These are phyloP conservation scores for Sebastes cheni DNA, from an alignment of 2,797 vertebrate species.

Conservation along the genomic window DNA sequence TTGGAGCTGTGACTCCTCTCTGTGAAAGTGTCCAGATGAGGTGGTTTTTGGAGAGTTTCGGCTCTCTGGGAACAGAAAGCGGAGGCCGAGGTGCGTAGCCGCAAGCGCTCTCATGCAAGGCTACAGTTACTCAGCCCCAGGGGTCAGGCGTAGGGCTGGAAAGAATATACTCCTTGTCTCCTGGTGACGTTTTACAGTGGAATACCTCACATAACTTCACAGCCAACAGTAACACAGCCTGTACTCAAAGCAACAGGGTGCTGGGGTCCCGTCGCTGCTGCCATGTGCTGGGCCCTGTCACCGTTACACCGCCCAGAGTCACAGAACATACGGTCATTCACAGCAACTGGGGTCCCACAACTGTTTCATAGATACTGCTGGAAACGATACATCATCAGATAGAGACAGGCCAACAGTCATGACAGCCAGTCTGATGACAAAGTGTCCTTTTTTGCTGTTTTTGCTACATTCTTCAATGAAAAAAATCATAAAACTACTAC, in stretches of 20 bases:
- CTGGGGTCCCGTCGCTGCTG: conserved; percentile 4
- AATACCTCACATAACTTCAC: conserved; percentile 67
- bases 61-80: conserved; percentile 8
- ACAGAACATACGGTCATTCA: conserved; percentile 6
- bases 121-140: conserved; percentile 34
- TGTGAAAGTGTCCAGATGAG: conserved; percentile 40
- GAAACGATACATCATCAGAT: conserved; percentile 15
- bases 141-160: conserved; percentile 36
- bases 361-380: conserved; percentile 5
- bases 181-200: conserved; percentile 55
- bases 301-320: conserved; percentile 33
- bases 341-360: conserved; percentile 42
- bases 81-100: neutral
- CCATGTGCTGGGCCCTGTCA: conserved; percentile 59
- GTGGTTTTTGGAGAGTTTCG: conserved; percentile 32
- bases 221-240: conserved; percentile 40
- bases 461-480: neutral
- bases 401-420: neutral
- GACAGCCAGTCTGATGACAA: neutral
- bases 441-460: neutral
- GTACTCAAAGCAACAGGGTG: conserved; percentile 25
- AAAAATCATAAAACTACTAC: neutral
- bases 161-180: conserved; percentile 49
- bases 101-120: conserved; percentile 14
- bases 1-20: conserved; percentile 5